Evolutionary conservation across 2,797 vertebrate genomes (phyloP).

Genomic region (Muscicapa comitata): DNA sequence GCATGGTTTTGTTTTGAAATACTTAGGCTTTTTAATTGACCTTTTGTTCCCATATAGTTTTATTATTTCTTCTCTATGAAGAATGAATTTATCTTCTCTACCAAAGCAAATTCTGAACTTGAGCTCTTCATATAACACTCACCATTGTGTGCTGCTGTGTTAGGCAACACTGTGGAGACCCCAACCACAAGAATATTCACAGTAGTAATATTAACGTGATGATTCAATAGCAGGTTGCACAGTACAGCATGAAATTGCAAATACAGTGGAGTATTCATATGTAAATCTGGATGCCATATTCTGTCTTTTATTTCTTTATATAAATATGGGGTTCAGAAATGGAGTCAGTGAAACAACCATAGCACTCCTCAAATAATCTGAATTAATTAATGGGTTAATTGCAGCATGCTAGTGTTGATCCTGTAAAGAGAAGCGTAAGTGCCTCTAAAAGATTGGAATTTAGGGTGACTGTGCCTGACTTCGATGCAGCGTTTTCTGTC

Average conservation of each 20-base stretch:
- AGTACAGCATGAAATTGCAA: background rate
- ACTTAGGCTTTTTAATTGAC: background rate
- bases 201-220: background rate
- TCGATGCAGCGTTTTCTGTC: background rate
- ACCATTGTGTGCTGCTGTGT: background rate
- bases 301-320: background rate
- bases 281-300: background rate
- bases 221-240: background rate
- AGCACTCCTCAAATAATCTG: background rate
- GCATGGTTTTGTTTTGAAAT: background rate
- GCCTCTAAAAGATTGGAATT: constrained; percentile 5
- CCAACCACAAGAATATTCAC: background rate
- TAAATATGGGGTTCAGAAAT: background rate
- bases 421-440: background rate
- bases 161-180: background rate
- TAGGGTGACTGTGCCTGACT: background rate
- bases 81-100: background rate
- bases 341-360: background rate
- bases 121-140: background rate
- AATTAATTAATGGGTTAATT: constrained; percentile 22
- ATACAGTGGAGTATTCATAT: background rate
- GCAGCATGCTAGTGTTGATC: background rate
- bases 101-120: background rate
- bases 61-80: background rate
- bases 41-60: background rate